Evolutionary conservation across 2,113 vertebrate species (phyloP).

Genomic region (Baryphthengus martii): DNA sequence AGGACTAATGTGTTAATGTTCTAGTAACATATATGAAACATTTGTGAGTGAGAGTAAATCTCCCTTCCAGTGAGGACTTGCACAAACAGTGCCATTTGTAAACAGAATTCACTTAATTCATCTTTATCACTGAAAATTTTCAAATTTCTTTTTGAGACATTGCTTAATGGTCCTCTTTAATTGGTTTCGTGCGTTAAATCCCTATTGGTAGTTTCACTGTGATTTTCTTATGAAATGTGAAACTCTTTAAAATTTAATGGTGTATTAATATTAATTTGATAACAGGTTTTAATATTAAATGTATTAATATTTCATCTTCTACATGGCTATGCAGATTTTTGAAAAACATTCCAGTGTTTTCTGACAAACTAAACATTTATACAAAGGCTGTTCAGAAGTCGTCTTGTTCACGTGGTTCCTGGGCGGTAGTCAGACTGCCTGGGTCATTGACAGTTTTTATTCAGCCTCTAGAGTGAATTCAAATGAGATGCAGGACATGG

Average conservation of each 20-base stretch:
- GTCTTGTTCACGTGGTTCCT: background rate
- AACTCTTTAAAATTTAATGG: slow-evolving; percentile 71
- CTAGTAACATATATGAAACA: background rate
- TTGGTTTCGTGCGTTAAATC: slow-evolving; percentile 37
- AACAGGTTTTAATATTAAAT: slow-evolving; percentile 68
- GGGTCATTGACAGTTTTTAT: slow-evolving; percentile 45
- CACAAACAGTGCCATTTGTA: background rate
- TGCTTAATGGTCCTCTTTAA: slow-evolving; percentile 49
- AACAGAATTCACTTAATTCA: background rate
- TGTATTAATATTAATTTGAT: slow-evolving; percentile 77
- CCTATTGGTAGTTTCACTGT: slow-evolving; percentile 55
- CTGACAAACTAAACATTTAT: slow-evolving; percentile 37
- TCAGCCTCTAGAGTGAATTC: slow-evolving; percentile 36
- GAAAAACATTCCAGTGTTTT: slow-evolving; percentile 38
- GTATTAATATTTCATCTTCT: slow-evolving; percentile 73
- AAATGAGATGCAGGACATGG: slow-evolving; percentile 9
- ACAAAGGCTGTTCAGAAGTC: background rate
- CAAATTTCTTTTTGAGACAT: background rate
- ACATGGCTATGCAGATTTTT: slow-evolving; percentile 53
- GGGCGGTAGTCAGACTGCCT: background rate
- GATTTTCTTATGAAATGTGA: slow-evolving; percentile 69
- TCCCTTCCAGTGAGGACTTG: background rate
- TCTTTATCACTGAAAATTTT: background rate
- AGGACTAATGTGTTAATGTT: background rate
- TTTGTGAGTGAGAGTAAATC: background rate